Percentiles rank a stretch among this genome's conserved stretches.
Evolutionary conservation across 2,113 vertebrate genomes (phyloP).

Genomic region (Zapornia atra): DNA sequence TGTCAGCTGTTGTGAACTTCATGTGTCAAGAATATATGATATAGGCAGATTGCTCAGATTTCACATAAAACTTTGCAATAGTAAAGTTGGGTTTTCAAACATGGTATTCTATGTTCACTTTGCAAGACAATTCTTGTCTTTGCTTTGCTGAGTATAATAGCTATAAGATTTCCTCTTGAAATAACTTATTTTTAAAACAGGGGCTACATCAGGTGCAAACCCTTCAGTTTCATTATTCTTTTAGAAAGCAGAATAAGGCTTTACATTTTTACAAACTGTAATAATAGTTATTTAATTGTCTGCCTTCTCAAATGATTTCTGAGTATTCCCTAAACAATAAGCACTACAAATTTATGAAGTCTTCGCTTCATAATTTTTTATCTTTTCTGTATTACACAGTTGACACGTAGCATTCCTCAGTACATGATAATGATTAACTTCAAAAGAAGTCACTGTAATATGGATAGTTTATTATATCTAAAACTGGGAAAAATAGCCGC

Average conservation of each 20-base stretch:
- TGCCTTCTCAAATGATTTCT: background rate
- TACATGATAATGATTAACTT: background rate
- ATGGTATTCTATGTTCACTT: background rate
- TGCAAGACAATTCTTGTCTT: background rate
- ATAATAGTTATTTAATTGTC: background rate
- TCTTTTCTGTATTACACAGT: background rate
- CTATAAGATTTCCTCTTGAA: background rate
- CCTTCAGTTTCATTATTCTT: background rate
- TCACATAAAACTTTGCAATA: background rate
- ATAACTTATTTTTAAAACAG: background rate
- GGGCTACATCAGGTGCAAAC: background rate
- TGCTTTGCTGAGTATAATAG: background rate
- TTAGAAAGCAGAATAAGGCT: background rate
- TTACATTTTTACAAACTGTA: background rate
- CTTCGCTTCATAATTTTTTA: background rate
- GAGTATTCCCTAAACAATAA: background rate
- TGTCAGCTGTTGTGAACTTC: slow-evolving; percentile 8
- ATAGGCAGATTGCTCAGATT: background rate
- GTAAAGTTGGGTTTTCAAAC: background rate
- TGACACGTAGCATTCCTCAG: background rate
- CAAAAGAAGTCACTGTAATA: background rate
- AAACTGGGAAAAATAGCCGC: background rate
- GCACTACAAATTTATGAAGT: background rate
- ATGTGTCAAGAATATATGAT: background rate
- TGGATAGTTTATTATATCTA: background rate